phyloP scores from a whole-genome alignment of 1,140 invertebrate species.

The Ditylenchus dipsaci region DNA sequence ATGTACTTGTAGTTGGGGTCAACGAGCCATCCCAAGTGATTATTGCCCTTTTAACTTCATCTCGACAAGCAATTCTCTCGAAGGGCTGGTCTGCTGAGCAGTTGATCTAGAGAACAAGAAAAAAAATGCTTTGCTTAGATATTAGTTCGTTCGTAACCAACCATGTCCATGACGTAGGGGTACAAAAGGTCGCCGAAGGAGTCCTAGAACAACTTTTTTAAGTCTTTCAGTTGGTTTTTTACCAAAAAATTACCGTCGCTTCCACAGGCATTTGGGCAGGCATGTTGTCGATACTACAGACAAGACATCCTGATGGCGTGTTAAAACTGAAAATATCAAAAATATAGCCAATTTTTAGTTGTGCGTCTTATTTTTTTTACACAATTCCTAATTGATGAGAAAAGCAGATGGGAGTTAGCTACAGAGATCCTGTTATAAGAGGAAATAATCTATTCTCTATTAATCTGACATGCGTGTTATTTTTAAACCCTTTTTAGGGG shows the following conservation, averaged over 20 bases:
- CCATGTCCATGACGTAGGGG: constrained; percentile 82
- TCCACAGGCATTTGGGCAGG: constrained; percentile 94
- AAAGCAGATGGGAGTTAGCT: no score
- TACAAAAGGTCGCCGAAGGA: constrained; percentile 88
- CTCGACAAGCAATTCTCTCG: constrained; percentile 46
- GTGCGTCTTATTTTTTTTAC: neutral
- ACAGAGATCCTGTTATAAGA: no score
- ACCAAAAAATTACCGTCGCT: constrained; percentile 66
- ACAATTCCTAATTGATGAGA: no score
- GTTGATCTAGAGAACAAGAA: constrained; percentile 64
- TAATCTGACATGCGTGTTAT: no score
- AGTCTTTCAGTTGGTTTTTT: no score
- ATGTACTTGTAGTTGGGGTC: constrained; percentile 93
- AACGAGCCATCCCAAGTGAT: constrained; percentile 89
- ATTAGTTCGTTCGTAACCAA: constrained; percentile 41
- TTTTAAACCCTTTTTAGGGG: no score
- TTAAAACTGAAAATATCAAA: constrained; percentile 45
- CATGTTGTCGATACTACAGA: constrained; percentile 99
- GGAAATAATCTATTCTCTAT: no score
- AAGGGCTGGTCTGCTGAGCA: constrained; percentile 53
- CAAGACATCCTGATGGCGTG: constrained; percentile 73
- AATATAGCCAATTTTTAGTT: no score
- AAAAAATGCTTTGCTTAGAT: neutral
- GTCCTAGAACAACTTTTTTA: constrained; percentile 62
- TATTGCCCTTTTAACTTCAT: constrained; percentile 67